These are phyloP conservation scores for Poeciliopsis paucimaculata DNA, from an alignment of 2,797 vertebrate genomes.

Conservation along the genomic window DNA sequence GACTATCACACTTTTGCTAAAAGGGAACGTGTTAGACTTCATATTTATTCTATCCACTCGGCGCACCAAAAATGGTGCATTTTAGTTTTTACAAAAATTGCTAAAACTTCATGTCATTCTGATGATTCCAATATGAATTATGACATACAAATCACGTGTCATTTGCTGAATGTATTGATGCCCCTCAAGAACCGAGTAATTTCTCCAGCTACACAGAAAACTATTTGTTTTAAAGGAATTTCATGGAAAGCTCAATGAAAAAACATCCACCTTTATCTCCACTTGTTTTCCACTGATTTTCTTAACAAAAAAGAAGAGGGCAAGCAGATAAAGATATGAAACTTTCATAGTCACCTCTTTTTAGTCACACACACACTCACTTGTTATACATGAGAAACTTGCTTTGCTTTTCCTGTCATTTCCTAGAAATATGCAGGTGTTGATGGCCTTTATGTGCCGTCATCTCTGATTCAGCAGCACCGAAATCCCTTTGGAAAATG, in stretches of 20 bases:
- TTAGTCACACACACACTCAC: slow-evolving; percentile 36
- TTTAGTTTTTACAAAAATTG: neutral
- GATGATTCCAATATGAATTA: neutral
- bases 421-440: slow-evolving; percentile 42
- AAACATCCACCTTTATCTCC: neutral
- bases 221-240: slow-evolving; percentile 1
- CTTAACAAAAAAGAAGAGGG: slow-evolving; percentile 2
- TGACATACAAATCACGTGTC: neutral
- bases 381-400: slow-evolving; percentile 37
- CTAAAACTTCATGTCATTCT: neutral
- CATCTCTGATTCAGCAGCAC: slow-evolving; percentile 46
- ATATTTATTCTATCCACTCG: neutral
- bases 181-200: neutral
- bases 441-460: slow-evolving; percentile 59
- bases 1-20: no score
- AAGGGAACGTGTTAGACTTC: no score
- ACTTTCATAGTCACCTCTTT: slow-evolving; percentile 15
- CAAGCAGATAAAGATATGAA: slow-evolving; percentile 19
- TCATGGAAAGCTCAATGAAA: slow-evolving; percentile 1
- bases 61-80: neutral
- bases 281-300: slow-evolving; percentile 29
- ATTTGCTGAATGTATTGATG: neutral
- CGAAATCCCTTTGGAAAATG: slow-evolving; percentile 40
- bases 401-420: slow-evolving; percentile 57
- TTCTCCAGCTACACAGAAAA: slow-evolving; percentile 4